phyloP scores from a whole-genome alignment of 2,113 vertebrate genomes.

The Mesoclemmys tuberculata region DNA sequence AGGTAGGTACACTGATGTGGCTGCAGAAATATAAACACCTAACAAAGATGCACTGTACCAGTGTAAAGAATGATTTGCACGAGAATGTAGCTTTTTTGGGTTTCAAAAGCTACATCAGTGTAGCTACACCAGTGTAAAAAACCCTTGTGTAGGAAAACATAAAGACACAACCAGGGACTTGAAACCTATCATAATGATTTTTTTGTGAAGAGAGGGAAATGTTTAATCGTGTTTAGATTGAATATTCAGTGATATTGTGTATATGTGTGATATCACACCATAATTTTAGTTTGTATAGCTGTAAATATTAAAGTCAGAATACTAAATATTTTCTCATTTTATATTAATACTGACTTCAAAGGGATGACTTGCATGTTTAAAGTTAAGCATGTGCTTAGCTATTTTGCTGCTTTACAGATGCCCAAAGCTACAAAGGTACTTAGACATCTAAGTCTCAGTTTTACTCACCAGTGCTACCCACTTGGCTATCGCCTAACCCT shows the following conservation, averaged over 20 bases:
- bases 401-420: not conserved
- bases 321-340: not conserved
- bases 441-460: too few species aligned
- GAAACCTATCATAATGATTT: not conserved
- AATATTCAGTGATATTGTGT: not conserved
- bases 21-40: too few species aligned
- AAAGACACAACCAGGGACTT: not conserved
- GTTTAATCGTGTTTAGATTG: not conserved
- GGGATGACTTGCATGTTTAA: not conserved
- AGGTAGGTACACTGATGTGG: too few species aligned
- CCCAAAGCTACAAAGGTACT: too few species aligned
- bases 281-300: accelerated
- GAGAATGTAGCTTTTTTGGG: not conserved
- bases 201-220: not conserved
- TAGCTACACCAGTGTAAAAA: not conserved
- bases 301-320: not conserved
- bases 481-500: not conserved
- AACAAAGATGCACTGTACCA: not conserved
- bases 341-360: too few species aligned
- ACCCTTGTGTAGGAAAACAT: not conserved
- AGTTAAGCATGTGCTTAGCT: not conserved
- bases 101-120: not conserved
- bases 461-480: too few species aligned
- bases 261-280: not conserved
- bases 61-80: not conserved